Base-by-base conservation (phyloP, 2,888 invertebrate species). In the Lacanobia oleracea region DNA sequence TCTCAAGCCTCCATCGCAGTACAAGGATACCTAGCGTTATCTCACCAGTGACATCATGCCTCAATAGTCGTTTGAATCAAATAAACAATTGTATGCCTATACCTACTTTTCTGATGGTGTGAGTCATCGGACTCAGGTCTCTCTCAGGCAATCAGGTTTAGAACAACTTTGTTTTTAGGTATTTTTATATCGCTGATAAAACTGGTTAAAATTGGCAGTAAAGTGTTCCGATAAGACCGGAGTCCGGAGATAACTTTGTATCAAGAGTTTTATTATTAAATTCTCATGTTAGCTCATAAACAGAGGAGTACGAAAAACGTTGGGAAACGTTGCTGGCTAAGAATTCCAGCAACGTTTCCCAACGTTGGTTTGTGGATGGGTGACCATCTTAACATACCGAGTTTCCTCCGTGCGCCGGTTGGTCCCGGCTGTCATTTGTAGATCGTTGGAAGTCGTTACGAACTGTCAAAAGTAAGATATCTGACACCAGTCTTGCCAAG, bases 31-130 rank as follows among this genome's bases (percentile, higher is more conserved):
- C 62, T 57, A 48, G 9, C 33, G 45, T 66, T 63, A 59, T 40
- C 50, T 67, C 72, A 57, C 7, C 21, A 14, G 18, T 82, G 79
- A 79, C 73, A 67, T 79, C 82, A 79, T 66, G 16, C 45, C 54
- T 51, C 48, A 45, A 65, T 18, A 62, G 53, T 18, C 56, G 48
- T 65, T 64, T 56, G 48, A 72, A 53, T 77, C 56, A 64, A 79
- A 79, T 67, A 66, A 71, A 61, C 66, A 69, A 69, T 78, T 62
- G 57, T 57, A 56, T 79, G 21, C 14, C 50, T 57, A 50, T 56
- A 80, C 51, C 79, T 63, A 75, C 67, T 51, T 57, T 57, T 48
- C 59, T 59, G 50, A 40, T 65, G 40, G 1, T 4, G 23, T 72
- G 73, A 73, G 45, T 73, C 73, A 73, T 27, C 43, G 6, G 40